Evolutionary conservation across 2,113 vertebrate species (phyloP).

Genomic region (Chaenogobius annularis): DNA sequence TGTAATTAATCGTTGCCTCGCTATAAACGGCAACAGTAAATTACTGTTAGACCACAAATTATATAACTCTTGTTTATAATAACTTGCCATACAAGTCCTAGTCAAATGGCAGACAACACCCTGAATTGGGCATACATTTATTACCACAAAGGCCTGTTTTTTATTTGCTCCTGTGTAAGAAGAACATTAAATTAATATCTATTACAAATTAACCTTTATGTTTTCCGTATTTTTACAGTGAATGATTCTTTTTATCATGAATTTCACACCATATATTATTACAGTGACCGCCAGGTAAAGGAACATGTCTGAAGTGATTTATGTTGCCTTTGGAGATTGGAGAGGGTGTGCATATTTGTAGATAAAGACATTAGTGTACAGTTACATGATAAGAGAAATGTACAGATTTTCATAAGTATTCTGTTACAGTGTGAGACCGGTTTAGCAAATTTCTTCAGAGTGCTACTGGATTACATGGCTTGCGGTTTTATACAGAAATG

Average conservation of each 20-base stretch:
- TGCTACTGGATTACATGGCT: conserved; percentile 2
- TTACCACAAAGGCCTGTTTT: background rate
- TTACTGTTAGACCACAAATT: background rate
- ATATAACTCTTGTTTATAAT: too few species aligned
- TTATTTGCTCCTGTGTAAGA: background rate
- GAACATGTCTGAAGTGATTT: conserved; percentile 27
- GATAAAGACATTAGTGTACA: conserved; percentile 10
- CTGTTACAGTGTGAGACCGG: background rate
- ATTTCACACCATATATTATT: background rate
- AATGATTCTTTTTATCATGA: background rate
- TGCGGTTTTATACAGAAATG: conserved; percentile 1
- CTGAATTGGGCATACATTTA: too few species aligned
- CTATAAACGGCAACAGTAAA: background rate
- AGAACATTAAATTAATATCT: background rate
- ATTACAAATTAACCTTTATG: background rate
- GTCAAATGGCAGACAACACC: too few species aligned
- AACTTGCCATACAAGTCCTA: too few species aligned
- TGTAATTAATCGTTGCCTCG: too few species aligned
- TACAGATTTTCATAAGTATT: conserved; percentile 5
- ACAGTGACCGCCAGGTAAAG: conserved; percentile 41
- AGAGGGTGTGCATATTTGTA: conserved; percentile 9
- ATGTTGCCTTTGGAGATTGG: conserved; percentile 28
- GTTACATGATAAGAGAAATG: conserved; percentile 8
- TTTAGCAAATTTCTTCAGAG: conserved; percentile 22
- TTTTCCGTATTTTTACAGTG: background rate